These are phyloP conservation scores for Ceraclea dissimilis DNA, from an alignment of 2,888 invertebrate species.

Conservation along the genomic window DNA sequence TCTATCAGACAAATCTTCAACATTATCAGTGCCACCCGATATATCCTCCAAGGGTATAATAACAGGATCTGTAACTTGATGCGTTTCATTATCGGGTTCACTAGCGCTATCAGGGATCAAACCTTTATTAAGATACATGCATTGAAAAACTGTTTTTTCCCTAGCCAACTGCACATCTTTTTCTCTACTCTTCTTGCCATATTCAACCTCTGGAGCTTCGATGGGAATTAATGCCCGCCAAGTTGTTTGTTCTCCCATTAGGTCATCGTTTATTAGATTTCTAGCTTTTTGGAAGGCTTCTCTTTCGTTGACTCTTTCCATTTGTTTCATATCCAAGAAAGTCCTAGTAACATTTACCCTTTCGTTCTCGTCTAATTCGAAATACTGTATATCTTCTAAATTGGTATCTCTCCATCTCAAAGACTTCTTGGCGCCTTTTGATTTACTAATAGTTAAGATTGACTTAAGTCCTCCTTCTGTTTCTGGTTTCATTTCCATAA, in stretches of 20 bases:
- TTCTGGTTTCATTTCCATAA: slow-evolving; percentile 27
- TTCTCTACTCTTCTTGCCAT: slow-evolving; percentile 78
- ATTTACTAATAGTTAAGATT: slow-evolving; percentile 65
- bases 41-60: slow-evolving; percentile 85
- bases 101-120: slow-evolving; percentile 81
- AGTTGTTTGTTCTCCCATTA: slow-evolving; percentile 72
- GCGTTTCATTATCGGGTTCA: slow-evolving; percentile 81
- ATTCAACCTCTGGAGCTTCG: slow-evolving; percentile 57
- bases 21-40: slow-evolving; percentile 71
- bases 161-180: slow-evolving; percentile 80
- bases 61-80: slow-evolving; percentile 67
- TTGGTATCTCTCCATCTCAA: slow-evolving; percentile 77
- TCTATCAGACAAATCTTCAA: slow-evolving; percentile 67
- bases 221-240: slow-evolving; percentile 70
- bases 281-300: slow-evolving; percentile 73
- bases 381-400: slow-evolving; percentile 77
- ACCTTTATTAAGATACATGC: slow-evolving; percentile 70
- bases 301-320: slow-evolving; percentile 80
- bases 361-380: slow-evolving; percentile 94
- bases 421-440: slow-evolving; percentile 71
- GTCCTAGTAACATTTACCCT: slow-evolving; percentile 89
- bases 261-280: slow-evolving; percentile 66
- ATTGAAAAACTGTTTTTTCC: slow-evolving; percentile 76
- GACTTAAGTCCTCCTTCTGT: slow-evolving; percentile 56
- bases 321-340: slow-evolving; percentile 85